phyloP scores from a whole-genome alignment of 2,113 vertebrate species.

The Aspiorhynchus laticeps region DNA sequence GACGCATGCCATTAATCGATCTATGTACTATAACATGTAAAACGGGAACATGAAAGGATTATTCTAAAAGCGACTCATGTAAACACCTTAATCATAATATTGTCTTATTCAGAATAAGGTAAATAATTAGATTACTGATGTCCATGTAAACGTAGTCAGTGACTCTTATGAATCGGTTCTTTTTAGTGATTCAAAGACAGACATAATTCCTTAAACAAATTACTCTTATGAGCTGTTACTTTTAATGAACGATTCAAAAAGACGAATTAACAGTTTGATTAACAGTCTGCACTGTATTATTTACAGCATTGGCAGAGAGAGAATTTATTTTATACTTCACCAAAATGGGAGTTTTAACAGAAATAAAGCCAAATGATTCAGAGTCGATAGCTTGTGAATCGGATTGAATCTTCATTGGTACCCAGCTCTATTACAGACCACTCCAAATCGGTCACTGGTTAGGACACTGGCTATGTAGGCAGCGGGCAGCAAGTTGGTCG shows the following conservation, averaged over 20 bases:
- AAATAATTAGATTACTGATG: too few relatives aligned
- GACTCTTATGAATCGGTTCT: background rate
- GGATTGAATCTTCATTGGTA: background rate
- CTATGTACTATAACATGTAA: too few relatives aligned
- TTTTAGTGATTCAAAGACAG: background rate
- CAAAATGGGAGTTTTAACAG: background rate
- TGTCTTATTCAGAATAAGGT: too few relatives aligned
- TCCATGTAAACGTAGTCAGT: too few relatives aligned
- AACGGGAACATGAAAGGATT: too few relatives aligned
- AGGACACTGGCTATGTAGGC: background rate
- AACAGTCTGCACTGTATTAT: background rate
- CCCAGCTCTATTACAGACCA: background rate
- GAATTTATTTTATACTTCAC: background rate
- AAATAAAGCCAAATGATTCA: background rate
- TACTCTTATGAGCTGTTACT: background rate
- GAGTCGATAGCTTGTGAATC: background rate
- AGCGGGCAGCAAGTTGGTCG: slow-evolving; percentile 1
- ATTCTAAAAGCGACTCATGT: too few relatives aligned
- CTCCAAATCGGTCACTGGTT: background rate
- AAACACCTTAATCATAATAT: too few relatives aligned
- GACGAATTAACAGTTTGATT: background rate
- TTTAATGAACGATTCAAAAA: background rate
- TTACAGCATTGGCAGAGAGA: background rate
- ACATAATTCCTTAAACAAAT: background rate
- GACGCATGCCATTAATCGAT: too few relatives aligned